These are phyloP conservation scores for Drosophila novamexicana DNA, from an alignment of 1,140 invertebrate genomes.

Conservation along the genomic window DNA sequence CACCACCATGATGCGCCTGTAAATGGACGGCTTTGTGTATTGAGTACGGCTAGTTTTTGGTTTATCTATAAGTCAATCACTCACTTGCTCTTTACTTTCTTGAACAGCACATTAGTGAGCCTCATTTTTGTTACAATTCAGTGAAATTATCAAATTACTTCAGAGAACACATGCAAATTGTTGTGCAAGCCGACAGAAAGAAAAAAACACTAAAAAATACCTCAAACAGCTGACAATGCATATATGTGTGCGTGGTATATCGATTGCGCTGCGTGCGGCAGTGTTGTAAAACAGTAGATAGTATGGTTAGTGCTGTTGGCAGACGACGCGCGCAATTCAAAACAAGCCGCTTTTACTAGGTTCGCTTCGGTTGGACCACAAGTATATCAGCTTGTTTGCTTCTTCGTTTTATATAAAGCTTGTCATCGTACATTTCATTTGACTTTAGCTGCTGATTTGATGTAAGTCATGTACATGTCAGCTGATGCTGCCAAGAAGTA, in stretches of 20 bases:
- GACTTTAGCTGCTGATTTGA: too few relatives aligned
- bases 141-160: conserved; percentile 11
- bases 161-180: conserved; percentile 26
- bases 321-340: conserved; percentile 3
- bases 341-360: neutral
- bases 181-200: conserved; percentile 38
- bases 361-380: too few relatives aligned
- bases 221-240: neutral
- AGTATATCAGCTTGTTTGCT: too few relatives aligned
- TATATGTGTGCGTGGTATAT: neutral
- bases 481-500: too few relatives aligned
- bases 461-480: too few relatives aligned
- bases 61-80: neutral
- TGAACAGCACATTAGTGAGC: conserved; percentile 64
- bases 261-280: neutral
- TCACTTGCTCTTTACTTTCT: conserved; percentile 79
- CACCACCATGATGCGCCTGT: conserved; percentile 89
- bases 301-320: neutral
- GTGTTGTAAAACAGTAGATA: neutral
- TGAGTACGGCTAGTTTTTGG: neutral
- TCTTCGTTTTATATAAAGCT: too few relatives aligned
- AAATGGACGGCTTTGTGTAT: neutral
- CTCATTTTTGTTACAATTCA: conserved; percentile 52
- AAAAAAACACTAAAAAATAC: neutral
- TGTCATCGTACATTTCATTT: too few relatives aligned